phyloP scores from a whole-genome alignment of 2,113 vertebrate species.

The Ciconia boyciana region DNA sequence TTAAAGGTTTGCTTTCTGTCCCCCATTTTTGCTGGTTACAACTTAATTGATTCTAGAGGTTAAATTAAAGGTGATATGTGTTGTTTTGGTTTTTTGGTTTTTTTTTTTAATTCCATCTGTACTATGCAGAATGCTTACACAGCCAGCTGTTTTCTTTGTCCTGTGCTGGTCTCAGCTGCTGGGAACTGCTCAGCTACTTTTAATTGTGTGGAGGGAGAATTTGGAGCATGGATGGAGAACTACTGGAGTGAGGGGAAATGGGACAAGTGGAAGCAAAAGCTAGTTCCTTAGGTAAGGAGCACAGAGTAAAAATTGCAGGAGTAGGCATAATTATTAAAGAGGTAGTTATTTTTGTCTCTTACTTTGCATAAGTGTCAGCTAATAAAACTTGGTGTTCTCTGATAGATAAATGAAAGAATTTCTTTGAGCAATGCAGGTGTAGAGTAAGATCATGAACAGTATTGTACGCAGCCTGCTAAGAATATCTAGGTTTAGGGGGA shows the following conservation, averaged over 20 bases:
- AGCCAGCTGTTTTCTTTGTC: not conserved
- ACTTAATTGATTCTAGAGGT: not conserved
- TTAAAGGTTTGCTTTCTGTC: not conserved
- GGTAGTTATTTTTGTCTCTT: not conserved
- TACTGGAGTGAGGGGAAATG: not conserved
- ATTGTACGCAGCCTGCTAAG: not conserved
- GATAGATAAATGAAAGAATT: not conserved
- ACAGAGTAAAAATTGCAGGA: not conserved
- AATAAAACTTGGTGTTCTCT: not conserved
- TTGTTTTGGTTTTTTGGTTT: too few relatives aligned
- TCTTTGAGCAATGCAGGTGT: not conserved
- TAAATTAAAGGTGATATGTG: not conserved
- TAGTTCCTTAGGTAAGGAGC: not conserved
- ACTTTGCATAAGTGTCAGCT: not conserved
- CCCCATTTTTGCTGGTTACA: not conserved
- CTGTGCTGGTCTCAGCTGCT: not conserved
- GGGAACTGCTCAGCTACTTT: not conserved
- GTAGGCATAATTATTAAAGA: not conserved
- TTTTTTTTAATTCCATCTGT: not conserved
- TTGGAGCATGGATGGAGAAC: not conserved
- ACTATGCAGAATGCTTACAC: not conserved
- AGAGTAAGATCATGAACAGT: not conserved
- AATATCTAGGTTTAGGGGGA: not conserved
- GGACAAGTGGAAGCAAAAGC: not conserved
- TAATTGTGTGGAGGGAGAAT: not conserved